Conservation (phyloP, 2,888 invertebrate species). For the Hylaea fasciaria region DNA sequence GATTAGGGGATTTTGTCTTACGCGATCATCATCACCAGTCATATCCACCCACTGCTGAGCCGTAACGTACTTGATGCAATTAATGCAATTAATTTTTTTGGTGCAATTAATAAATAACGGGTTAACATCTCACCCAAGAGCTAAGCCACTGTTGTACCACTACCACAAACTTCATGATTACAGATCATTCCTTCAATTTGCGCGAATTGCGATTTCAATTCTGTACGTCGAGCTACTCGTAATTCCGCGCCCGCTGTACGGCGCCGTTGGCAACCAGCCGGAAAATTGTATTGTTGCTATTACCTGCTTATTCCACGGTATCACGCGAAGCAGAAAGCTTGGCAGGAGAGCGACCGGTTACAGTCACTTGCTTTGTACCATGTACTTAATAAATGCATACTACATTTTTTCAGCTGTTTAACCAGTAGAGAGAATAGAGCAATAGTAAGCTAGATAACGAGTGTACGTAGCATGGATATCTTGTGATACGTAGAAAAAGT, state of each 20-base stretch:
- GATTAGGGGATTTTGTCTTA: too few relatives aligned
- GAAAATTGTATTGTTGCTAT: slow-evolving; percentile 38
- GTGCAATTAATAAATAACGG: too few relatives aligned
- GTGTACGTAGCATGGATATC: not conserved
- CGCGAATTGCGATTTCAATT: slow-evolving; percentile 27
- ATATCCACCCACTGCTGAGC: too few relatives aligned
- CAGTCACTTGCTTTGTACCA: not conserved
- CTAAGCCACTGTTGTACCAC: not conserved
- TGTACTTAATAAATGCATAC: too few relatives aligned
- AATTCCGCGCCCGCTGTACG: slow-evolving; percentile 20
- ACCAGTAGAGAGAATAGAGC: too few relatives aligned
- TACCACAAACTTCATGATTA: slow-evolving; percentile 8
- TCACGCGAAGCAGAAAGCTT: slow-evolving; percentile 32
- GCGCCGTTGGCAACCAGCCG: slow-evolving; percentile 31
- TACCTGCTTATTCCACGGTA: slow-evolving; percentile 35
- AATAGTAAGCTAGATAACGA: too few relatives aligned
- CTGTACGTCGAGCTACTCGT: slow-evolving; percentile 21
- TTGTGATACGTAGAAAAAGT: not conserved
- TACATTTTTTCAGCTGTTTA: too few relatives aligned
- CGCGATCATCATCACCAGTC: too few relatives aligned
- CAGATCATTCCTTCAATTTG: slow-evolving; percentile 22
- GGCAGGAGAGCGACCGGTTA: slow-evolving; percentile 7
- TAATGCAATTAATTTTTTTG: too few relatives aligned
- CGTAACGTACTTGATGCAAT: too few relatives aligned
- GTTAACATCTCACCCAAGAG: not conserved